Conservation (phyloP, 1,140 invertebrate species). For the Aleiodes sp. region DNA sequence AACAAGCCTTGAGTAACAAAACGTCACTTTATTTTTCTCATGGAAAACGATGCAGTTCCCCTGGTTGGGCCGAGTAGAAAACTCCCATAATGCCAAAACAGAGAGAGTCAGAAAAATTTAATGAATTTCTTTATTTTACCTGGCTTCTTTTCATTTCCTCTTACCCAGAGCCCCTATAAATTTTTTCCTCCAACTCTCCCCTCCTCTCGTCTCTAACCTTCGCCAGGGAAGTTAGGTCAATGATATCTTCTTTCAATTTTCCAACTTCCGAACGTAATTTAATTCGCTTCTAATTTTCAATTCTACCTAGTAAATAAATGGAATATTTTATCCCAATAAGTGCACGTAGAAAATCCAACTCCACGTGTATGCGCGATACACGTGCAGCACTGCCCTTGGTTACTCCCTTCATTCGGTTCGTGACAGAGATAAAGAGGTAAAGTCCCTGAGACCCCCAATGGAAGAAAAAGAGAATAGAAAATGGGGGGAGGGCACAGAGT, state of each 20-base stretch:
- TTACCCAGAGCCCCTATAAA: neutral
- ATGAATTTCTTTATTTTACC: neutral
- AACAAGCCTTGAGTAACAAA: neutral
- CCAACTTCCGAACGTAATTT: neutral
- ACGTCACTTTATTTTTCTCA: slow-evolving; percentile 30
- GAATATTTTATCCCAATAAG: neutral
- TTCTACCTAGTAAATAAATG: slow-evolving; percentile 3
- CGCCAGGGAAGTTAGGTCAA: neutral
- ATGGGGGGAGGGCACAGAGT: neutral
- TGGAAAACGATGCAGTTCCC: slow-evolving; percentile 18
- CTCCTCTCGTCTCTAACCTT: neutral
- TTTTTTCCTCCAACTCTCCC: neutral
- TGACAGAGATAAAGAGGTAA: slow-evolving; percentile 40
- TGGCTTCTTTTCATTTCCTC: neutral
- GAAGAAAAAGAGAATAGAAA: slow-evolving; percentile 1
- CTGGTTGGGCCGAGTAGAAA: neutral
- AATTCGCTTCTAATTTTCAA: slow-evolving; percentile 16
- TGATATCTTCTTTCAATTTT: slow-evolving; percentile 6
- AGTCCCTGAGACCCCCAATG: slow-evolving; percentile 22
- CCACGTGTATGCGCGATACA: neutral
- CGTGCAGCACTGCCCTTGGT: neutral
- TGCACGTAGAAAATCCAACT: slow-evolving; percentile 11
- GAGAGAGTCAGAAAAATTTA: neutral
- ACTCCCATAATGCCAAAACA: slow-evolving; percentile 11
- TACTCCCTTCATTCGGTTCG: slow-evolving; percentile 30